Evolutionary conservation across 2,888 invertebrate genomes (phyloP).

Genomic region (Seira musarum): DNA sequence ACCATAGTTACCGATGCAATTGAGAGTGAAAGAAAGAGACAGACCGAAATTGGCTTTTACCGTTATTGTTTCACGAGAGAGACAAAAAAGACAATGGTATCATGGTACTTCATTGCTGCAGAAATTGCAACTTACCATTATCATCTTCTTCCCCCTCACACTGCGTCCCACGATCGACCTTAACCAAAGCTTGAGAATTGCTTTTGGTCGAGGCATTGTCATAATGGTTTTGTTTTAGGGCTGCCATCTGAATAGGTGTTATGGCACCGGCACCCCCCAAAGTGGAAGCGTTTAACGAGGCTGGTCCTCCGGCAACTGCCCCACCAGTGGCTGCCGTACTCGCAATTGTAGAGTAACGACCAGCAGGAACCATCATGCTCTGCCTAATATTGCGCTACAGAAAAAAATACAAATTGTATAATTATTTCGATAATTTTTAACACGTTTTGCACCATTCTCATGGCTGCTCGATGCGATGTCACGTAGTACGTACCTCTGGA

Average conservation of each 20-base stretch:
- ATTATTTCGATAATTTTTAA: too few relatives aligned
- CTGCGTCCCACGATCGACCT: constrained; percentile 72
- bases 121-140: background rate
- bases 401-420: too few relatives aligned
- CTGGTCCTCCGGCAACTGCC: constrained; percentile 39
- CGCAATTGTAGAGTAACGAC: constrained; percentile 47
- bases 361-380: constrained; percentile 79
- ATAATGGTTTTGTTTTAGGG: constrained; percentile 56
- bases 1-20: too few relatives aligned
- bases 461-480: too few relatives aligned
- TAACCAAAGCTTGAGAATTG: constrained; percentile 51
- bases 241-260: constrained; percentile 68
- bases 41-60: background rate
- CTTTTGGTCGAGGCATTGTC: constrained; percentile 48
- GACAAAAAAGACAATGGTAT: too few relatives aligned
- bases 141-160: constrained; percentile 70
- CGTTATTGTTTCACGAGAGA: background rate
- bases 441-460: too few relatives aligned
- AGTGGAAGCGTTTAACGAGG: constrained; percentile 50
- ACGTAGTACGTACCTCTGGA: constrained; percentile 79
- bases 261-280: constrained; percentile 51
- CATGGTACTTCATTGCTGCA: constrained; percentile 34
- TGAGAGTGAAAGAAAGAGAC: too few relatives aligned
- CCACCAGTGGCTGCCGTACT: constrained; percentile 52
- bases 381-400: constrained; percentile 85